Percentiles rank a stretch among this genome's conserved stretches.
phyloP scores from a whole-genome alignment of 1,140 invertebrate genomes.

The Patella vulgata region DNA sequence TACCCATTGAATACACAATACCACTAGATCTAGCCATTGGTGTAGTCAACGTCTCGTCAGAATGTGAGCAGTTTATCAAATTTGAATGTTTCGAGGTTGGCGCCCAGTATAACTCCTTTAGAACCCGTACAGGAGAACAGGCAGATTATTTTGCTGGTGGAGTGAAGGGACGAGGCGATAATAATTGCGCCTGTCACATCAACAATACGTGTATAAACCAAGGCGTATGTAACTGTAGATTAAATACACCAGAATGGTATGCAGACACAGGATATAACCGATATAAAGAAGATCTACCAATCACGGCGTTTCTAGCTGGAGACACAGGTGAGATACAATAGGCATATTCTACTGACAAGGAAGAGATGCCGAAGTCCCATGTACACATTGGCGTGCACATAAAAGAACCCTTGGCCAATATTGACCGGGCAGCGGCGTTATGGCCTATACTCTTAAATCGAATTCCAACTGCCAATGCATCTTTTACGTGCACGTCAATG shows the following conservation, averaged over 20 bases:
- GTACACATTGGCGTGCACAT: too few relatives aligned
- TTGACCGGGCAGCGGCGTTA: too few relatives aligned
- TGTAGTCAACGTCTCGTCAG: conserved; percentile 43
- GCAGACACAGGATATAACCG: conserved; percentile 48
- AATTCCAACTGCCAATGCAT: too few relatives aligned
- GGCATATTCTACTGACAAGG: too few relatives aligned
- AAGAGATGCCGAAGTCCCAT: too few relatives aligned
- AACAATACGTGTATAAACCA: conserved; percentile 29
- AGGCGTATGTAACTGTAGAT: conserved; percentile 55
- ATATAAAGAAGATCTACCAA: conserved; percentile 50
- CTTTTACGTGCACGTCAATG: too few relatives aligned
- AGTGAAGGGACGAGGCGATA: conserved; percentile 28
- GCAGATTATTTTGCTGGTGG: conserved; percentile 53
- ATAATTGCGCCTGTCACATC: conserved; percentile 51
- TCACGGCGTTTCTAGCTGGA: conserved; percentile 51
- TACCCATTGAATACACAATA: conserved; percentile 39
- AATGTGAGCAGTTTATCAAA: conserved; percentile 49
- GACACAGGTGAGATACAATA: conserved; percentile 53
- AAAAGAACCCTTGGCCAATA: too few relatives aligned
- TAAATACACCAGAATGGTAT: conserved; percentile 45
- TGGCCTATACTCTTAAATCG: too few relatives aligned
- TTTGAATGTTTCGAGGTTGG: conserved; percentile 52
- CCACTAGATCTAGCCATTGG: conserved; percentile 29
- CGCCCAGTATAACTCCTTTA: too few relatives aligned
- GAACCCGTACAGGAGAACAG: conserved; percentile 16